These are phyloP conservation scores for Nephrotoma appendiculata DNA, from an alignment of 2,888 invertebrate species.

Conservation along the genomic window DNA sequence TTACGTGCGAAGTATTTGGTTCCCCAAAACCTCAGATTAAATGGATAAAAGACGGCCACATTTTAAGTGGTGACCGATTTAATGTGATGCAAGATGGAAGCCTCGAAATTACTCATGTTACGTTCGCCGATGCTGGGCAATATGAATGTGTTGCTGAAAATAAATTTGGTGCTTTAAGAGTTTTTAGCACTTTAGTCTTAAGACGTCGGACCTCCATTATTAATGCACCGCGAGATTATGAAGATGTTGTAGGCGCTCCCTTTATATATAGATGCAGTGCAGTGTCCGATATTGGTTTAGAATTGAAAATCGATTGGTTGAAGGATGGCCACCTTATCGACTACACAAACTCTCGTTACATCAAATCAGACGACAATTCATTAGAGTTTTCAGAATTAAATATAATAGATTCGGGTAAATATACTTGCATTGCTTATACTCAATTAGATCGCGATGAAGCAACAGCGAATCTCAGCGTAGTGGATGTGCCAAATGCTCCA, in stretches of 20 bases:
- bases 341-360: slow-evolving; percentile 67
- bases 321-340: slow-evolving; percentile 78
- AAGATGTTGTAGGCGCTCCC: slow-evolving; percentile 74
- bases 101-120: slow-evolving; percentile 65
- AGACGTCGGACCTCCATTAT: slow-evolving; percentile 79
- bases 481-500: slow-evolving; percentile 89
- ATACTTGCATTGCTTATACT: slow-evolving; percentile 88
- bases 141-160: slow-evolving; percentile 89
- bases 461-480: slow-evolving; percentile 81
- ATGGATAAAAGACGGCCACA: slow-evolving; percentile 62
- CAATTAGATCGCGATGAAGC: slow-evolving; percentile 73
- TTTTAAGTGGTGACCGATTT: slow-evolving; percentile 78
- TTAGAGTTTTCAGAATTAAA: slow-evolving; percentile 87
- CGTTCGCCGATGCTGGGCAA: slow-evolving; percentile 78
- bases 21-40: slow-evolving; percentile 89
- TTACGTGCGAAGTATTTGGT: slow-evolving; percentile 87
- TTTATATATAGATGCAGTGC: slow-evolving; percentile 93
- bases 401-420: slow-evolving; percentile 87
- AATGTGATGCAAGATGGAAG: slow-evolving; percentile 63
- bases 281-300: slow-evolving; percentile 69
- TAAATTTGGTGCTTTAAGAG: slow-evolving; percentile 74
- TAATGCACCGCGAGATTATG: slow-evolving; percentile 80
- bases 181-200: slow-evolving; percentile 65
- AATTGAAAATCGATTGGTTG: slow-evolving; percentile 72
- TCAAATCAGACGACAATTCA: slow-evolving; percentile 78